These are phyloP conservation scores for Meiosimyza decipiens DNA, from an alignment of 2,888 invertebrate genomes.

Conservation along the genomic window DNA sequence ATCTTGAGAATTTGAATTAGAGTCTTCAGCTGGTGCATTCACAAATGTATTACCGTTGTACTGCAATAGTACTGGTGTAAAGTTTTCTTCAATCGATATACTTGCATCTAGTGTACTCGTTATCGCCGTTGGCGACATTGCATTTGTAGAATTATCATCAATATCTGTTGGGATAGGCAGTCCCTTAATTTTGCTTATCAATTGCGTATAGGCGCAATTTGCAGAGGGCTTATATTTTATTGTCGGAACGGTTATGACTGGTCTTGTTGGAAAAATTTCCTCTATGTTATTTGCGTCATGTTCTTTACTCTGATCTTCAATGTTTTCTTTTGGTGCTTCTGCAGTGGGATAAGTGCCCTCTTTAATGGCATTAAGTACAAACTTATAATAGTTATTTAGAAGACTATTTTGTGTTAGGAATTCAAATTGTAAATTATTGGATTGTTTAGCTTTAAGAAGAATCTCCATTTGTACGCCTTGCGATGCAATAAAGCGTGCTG, in stretches of 20 bases:
- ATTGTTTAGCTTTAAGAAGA: conserved; percentile 96
- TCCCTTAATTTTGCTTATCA: conserved; percentile 87
- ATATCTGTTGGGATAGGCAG: conserved; percentile 65
- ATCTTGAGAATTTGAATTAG: conserved; percentile 39
- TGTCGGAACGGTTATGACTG: conserved; percentile 68
- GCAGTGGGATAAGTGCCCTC: conserved; percentile 71
- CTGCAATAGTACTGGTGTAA: conserved; percentile 61
- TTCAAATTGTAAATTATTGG: conserved; percentile 90
- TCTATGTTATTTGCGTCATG: conserved; percentile 24
- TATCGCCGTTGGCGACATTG: conserved; percentile 49
- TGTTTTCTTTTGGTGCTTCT: conserved; percentile 53
- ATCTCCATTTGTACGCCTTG: conserved; percentile 99
- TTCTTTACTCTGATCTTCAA: conserved; percentile 40
- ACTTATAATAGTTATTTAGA: conserved; percentile 90
- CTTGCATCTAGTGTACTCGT: conserved; percentile 42
- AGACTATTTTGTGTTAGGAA: conserved; percentile 89
- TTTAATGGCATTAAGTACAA: conserved; percentile 77
- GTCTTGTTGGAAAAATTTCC: conserved; percentile 41
- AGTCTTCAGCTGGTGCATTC: conserved; percentile 46
- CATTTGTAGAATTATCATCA: conserved; percentile 51
- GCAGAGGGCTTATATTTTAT: conserved; percentile 85
- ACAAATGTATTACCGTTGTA: conserved; percentile 60
- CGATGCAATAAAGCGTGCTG: conserved; percentile 85
- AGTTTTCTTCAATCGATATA: conserved; percentile 48
- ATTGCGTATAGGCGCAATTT: conserved; percentile 88